Evolutionary conservation across 1,140 invertebrate species (phyloP), one percentile per base, ranked within the genome.

Genomic region (Mizuhopecten yessoensis): DNA sequence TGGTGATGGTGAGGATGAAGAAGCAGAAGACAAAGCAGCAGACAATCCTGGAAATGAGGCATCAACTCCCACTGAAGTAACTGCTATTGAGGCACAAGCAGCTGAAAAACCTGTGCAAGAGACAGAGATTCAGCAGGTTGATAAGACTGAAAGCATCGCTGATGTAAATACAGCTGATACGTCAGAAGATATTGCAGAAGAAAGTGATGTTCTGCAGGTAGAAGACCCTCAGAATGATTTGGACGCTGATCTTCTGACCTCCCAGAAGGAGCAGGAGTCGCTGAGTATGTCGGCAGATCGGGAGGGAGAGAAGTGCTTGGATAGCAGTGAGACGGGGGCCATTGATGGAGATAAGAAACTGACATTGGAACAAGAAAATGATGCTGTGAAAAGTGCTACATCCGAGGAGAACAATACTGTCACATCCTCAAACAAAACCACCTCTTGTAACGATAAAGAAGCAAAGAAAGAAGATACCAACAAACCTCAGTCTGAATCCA

Each of bases 171-270:
- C n/a, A 75, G 57, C 57, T 75, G 57, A 75, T 17, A 75, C 57
- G 9, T 75, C 57, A 75, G 57, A 75, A 75, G 57, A 75, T 13
- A 75, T 75, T 75, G 57, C 57, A 75, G 57, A 75, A 75, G 57
- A 75, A 75, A 75, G 57, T 75, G 57, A 75, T 29, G 57, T 75
- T 75, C 57, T 75, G 57, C 57, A 75, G 57, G 57, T 75, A 75
- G 57, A 75, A 75, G 57, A 75, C 17, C 57, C 57, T 75, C 57
- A 75, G 57, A 75, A 75, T 75, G 57, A 75, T 29, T 75, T 75
- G 29, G 57, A 75, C 11, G 57, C 57, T 29, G 57, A 75, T 75
- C 57, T 75, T 75, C 57, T 75, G 23, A 75, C 15, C n/a, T 75
- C 57, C 57, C 57, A 75, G 57, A 75, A 75, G 57, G 57, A 75